A percentile compares a stretch with the other conserved stretches of the same genome.
Conservation (phyloP, 2,113 vertebrate species). For the Climacteris rufus region DNA sequence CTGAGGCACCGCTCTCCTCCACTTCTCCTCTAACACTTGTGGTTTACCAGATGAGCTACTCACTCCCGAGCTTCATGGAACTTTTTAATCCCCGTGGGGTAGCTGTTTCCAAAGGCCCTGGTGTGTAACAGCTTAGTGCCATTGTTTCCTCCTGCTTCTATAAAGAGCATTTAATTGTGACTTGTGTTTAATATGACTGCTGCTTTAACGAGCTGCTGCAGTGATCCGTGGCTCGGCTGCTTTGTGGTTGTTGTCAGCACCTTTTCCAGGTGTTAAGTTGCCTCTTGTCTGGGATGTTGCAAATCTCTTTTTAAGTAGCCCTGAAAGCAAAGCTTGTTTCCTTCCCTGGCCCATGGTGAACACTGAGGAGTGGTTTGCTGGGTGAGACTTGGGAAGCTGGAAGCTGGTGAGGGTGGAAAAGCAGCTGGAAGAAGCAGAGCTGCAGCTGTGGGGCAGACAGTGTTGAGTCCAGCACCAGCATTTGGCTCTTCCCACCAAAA, state of each 20-base stretch:
- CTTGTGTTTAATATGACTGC: neutral
- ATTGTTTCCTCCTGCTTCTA: neutral
- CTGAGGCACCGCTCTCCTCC: neutral
- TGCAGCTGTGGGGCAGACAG: neutral
- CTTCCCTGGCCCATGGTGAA: neutral
- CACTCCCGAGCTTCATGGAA: neutral
- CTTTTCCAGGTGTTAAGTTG: neutral
- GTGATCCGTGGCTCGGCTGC: neutral
- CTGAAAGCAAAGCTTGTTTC: neutral
- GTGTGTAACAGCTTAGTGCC: neutral
- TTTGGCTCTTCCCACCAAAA: neutral
- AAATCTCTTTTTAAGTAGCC: neutral
- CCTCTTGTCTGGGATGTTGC: neutral
- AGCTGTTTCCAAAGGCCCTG: neutral
- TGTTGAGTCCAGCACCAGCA: neutral
- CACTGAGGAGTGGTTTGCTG: neutral
- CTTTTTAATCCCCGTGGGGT: neutral
- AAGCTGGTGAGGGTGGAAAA: neutral
- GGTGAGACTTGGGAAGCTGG: neutral
- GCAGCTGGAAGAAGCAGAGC: neutral
- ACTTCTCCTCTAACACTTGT: neutral
- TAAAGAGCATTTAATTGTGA: neutral
- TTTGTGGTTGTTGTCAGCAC: neutral
- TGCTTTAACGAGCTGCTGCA: neutral
- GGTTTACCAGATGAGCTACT: neutral